Percentiles rank a stretch among this genome's conserved stretches.
phyloP scores from a whole-genome alignment of 2,797 vertebrate genomes.

The Anolis apletophallus region DNA sequence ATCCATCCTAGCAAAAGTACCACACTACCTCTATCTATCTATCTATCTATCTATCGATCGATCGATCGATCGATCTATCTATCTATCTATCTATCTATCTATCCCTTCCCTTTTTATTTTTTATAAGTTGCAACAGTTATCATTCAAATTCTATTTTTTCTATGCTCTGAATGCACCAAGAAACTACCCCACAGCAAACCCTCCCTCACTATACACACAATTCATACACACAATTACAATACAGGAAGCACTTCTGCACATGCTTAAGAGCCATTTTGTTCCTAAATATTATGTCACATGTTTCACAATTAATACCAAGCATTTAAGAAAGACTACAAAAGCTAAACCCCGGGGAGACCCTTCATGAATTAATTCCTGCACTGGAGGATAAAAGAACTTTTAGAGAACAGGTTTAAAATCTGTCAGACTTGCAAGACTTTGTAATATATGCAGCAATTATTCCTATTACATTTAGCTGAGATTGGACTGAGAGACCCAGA shows the following conservation, averaged over 20 bases:
- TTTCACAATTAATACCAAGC: conserved; percentile 1
- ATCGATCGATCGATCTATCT: too few relatives aligned
- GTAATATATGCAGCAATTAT: neutral
- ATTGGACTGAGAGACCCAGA: neutral
- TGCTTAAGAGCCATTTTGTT: neutral
- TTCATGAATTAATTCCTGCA: neutral
- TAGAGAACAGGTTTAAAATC: neutral
- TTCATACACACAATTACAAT: neutral
- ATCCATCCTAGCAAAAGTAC: too few relatives aligned
- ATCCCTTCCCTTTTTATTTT: too few relatives aligned
- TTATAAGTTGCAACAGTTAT: too few relatives aligned
- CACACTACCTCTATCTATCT: too few relatives aligned
- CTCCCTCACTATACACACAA: neutral
- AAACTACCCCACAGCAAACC: neutral
- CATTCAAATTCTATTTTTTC: neutral
- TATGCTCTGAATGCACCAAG: neutral
- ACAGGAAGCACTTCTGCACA: neutral
- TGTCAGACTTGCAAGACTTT: conserved; percentile 6
- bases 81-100: too few relatives aligned
- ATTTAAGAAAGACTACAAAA: neutral
- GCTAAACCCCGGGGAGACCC: neutral
- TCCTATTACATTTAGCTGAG: neutral
- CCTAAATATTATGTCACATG: neutral
- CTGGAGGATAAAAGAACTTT: neutral
- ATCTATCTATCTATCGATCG: too few relatives aligned